Evolutionary conservation across 2,888 invertebrate species (phyloP), one percentile per base, ranked within the genome.

Genomic region (Nebria brevicollis): DNA sequence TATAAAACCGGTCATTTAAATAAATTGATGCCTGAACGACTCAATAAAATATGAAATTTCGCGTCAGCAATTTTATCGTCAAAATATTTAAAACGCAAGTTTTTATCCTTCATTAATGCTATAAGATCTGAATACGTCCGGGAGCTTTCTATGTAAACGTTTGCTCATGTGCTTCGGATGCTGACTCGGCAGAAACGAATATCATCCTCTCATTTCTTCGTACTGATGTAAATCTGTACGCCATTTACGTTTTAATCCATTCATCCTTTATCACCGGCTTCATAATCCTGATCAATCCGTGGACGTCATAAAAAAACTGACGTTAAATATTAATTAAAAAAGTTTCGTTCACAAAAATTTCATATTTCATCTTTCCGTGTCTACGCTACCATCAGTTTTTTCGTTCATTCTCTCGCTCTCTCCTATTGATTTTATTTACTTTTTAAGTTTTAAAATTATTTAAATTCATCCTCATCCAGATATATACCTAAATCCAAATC

Each of bases 261-360:
- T 68, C 68, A 68, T 68, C 68, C 26, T 68, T 68, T 68, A 68
- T 68, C 68, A 26, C 68, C 20, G 6, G 68, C n/a, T 26, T 15
- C 20, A 7, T 68, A 68, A 68, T 68, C 68, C 68, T 68, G 68
- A 68, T 68, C 68, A 68, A 68, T 68, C 26, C 68, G 2, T 20
- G 20, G 68, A 25, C 68, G 26, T 68, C 13, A 68, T 68, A 68
- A 68, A 68, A 34, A 34, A 68, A 20, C 10, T 25, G 26, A 20
- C 68, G 68, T 20, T 20, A 68, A 68, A 68, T 68, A 68, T 68
- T 68, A 68, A 68, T 68, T 68, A 68, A 68, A 68, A 68, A 68
- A 68, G 68, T 68, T 68, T 26, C 20, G 26, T 8, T 10, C 26
- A 68, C 68, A 68, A 54, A 54, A 54, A 11, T 11, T 8, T 54